These are phyloP conservation scores for Coenonympha glycerion DNA, from an alignment of 2,888 invertebrate genomes.

Conservation along the genomic window DNA sequence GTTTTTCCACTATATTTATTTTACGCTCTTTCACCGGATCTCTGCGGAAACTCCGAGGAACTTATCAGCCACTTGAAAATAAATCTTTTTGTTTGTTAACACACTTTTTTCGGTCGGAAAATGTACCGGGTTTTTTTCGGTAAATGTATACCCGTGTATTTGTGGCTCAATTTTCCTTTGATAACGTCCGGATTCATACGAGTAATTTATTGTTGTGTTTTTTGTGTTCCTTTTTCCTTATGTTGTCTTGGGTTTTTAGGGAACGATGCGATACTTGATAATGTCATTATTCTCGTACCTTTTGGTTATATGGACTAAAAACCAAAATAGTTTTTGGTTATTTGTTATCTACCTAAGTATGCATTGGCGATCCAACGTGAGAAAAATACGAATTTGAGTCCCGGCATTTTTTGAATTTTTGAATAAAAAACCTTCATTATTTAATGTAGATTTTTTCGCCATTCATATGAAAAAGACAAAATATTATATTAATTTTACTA, in stretches of 20 bases:
- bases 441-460: too few relatives aligned
- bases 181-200: conserved; percentile 45
- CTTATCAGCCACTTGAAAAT: conserved; percentile 63
- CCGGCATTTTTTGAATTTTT: too few relatives aligned
- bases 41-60: conserved; percentile 46
- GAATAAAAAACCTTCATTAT: too few relatives aligned
- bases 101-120: conserved; percentile 53
- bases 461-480: too few relatives aligned
- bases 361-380: too few relatives aligned
- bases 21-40: conserved; percentile 55
- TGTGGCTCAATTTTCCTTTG: conserved; percentile 41
- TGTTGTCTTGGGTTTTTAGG: background rate
- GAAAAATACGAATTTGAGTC: too few relatives aligned
- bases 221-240: conserved; percentile 31
- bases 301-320: background rate
- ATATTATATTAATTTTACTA: too few relatives aligned
- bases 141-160: conserved; percentile 32
- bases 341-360: too few relatives aligned
- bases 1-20: conserved; percentile 71
- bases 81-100: conserved; percentile 75
- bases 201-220: conserved; percentile 51
- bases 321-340: background rate
- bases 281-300: background rate
- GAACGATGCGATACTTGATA: conserved; percentile 1
- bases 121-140: conserved; percentile 38